phyloP scores from a whole-genome alignment of 1,140 invertebrate species.

The Zaprionus africanus region DNA sequence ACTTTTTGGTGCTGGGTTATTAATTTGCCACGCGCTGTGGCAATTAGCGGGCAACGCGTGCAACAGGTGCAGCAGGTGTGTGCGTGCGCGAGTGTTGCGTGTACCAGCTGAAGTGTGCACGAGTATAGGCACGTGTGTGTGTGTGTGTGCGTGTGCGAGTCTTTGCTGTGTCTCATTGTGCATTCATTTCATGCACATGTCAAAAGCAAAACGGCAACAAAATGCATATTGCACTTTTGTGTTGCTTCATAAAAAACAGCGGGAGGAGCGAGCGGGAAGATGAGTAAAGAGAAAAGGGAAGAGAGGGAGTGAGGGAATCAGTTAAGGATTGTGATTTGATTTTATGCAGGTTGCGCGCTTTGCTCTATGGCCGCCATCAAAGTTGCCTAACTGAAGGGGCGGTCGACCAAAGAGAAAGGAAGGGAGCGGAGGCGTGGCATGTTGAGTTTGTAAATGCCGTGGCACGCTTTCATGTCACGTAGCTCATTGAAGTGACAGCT shows the following conservation, averaged over 20 bases:
- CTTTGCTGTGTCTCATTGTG: conserved; percentile 53
- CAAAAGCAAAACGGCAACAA: conserved; percentile 47
- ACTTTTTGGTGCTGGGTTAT: conserved; percentile 47
- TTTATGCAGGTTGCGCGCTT: conserved; percentile 40
- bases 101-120: not conserved
- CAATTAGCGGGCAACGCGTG: conserved; percentile 60
- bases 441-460: conserved; percentile 21
- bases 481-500: conserved; percentile 52
- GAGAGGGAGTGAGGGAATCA: not conserved
- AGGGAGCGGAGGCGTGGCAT: not conserved
- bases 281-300: not conserved
- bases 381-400: conserved; percentile 12
- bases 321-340: conserved; percentile 51
- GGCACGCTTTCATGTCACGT: conserved; percentile 48
- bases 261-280: not conserved
- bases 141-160: conserved; percentile 5
- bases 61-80: conserved; percentile 59
- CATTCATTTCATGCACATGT: conserved; percentile 61
- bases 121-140: not conserved
- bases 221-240: conserved; percentile 53
- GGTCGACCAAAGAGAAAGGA: not conserved
- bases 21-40: conserved; percentile 34
- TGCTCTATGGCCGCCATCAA: conserved; percentile 31
- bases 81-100: conserved; percentile 13
- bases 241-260: conserved; percentile 25